These are phyloP conservation scores for Tetragonula carbonaria DNA, from an alignment of 2,888 invertebrate species.

Conservation along the genomic window DNA sequence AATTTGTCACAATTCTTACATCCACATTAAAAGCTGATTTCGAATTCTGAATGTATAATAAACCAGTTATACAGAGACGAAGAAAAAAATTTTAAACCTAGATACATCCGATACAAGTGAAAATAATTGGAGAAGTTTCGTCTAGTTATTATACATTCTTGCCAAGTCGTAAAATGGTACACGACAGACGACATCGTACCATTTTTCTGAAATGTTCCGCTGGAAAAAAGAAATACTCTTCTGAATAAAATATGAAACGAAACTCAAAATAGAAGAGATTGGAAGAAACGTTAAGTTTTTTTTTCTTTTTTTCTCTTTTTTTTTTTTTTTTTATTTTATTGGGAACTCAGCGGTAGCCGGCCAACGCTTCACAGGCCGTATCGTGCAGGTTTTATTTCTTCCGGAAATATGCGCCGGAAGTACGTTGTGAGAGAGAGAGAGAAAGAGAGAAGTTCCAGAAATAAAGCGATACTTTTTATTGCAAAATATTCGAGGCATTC, in stretches of 20 bases:
- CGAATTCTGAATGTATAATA: too few relatives aligned
- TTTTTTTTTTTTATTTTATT: too few relatives aligned
- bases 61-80: too few relatives aligned
- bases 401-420: background rate
- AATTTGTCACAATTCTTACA: background rate
- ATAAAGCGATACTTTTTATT: background rate
- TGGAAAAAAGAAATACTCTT: background rate
- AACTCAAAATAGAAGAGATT: background rate
- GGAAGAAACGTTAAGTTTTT: background rate
- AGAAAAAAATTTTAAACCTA: too few relatives aligned
- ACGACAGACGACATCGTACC: too few relatives aligned
- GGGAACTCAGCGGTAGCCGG: too few relatives aligned
- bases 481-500: background rate
- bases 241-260: background rate
- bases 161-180: too few relatives aligned
- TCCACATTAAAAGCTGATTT: too few relatives aligned
- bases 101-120: too few relatives aligned
- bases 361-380: background rate
- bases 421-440: background rate
- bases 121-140: too few relatives aligned
- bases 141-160: too few relatives aligned
- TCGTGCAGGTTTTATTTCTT: background rate
- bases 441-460: background rate
- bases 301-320: too few relatives aligned
- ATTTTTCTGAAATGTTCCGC: background rate